Conservation (phyloP, 2,888 invertebrate genomes). For the Branchipolynoe longqiensis region DNA sequence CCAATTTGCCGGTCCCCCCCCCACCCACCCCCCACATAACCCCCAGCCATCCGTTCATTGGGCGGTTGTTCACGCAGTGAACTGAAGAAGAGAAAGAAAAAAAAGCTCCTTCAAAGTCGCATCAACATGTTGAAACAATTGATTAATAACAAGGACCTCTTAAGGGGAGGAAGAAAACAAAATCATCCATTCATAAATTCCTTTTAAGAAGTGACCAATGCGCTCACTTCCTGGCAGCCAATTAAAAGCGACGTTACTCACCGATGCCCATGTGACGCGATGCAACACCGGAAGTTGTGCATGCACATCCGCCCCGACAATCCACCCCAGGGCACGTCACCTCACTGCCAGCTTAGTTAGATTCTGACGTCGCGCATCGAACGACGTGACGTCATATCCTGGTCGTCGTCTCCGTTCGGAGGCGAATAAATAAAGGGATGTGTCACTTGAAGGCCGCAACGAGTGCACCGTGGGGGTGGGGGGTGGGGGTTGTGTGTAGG, state of each 20-base stretch:
- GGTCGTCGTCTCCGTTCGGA: not conserved
- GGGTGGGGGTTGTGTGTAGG: not conserved
- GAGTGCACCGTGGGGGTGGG: too few species aligned
- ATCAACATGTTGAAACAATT: not conserved
- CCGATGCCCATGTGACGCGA: not conserved
- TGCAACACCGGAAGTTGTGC: constrained; percentile 6
- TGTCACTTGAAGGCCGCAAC: constrained; percentile 30
- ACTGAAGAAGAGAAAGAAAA: too few species aligned
- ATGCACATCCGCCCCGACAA: too few species aligned
- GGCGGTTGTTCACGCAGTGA: too few species aligned
- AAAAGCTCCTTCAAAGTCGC: not conserved
- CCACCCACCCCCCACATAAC: too few species aligned
- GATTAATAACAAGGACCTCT: not conserved
- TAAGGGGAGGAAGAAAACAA: not conserved
- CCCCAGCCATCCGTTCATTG: too few species aligned
- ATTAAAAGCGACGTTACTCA: constrained; percentile 38
- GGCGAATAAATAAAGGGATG: constrained; percentile 25
- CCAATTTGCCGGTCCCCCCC: too few species aligned
- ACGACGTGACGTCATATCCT: constrained; percentile 20
- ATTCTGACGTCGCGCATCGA: not conserved
- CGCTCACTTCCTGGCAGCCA: constrained; percentile 20
- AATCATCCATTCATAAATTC: not conserved
- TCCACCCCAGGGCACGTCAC: too few species aligned
- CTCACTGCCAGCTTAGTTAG: too few species aligned
- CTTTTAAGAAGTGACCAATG: not conserved